Evolutionary conservation across 2,797 vertebrate species (phyloP).

Genomic region (Acanthurus leucopareius): DNA sequence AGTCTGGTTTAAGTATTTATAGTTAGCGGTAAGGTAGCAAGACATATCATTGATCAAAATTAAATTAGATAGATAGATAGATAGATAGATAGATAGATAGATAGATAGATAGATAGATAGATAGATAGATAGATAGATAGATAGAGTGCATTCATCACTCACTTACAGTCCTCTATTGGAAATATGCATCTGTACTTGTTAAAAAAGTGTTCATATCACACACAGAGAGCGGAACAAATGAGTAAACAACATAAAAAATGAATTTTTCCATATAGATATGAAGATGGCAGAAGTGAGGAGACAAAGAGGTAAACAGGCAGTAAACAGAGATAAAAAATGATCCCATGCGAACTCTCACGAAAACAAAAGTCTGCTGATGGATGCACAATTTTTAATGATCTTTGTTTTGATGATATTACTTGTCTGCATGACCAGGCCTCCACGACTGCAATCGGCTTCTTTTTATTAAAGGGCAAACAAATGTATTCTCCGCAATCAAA

Average conservation of each 20-base stretch:
- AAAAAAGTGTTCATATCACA: no score
- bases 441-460: constrained; percentile 5
- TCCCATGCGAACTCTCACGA: neutral
- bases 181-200: neutral
- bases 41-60: no score
- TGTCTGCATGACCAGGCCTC: neutral
- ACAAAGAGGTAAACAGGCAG: neutral
- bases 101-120: no score
- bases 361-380: neutral
- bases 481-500: constrained; percentile 29
- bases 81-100: no score
- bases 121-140: no score
- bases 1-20: no score
- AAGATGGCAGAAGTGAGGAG: accelerated
- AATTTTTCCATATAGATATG: neutral
- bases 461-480: constrained; percentile 56
- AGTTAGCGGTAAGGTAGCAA: no score
- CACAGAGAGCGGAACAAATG: neutral
- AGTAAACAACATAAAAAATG: neutral
- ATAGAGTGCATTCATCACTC: constrained; percentile 6
- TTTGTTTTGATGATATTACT: constrained; percentile 8
- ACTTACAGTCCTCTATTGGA: neutral
- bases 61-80: no score
- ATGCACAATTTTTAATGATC: neutral
- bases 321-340: neutral